Percentiles rank a stretch among this genome's conserved stretches.
Conservation (phyloP, 2,113 vertebrate species). For the Chitala chitala region DNA sequence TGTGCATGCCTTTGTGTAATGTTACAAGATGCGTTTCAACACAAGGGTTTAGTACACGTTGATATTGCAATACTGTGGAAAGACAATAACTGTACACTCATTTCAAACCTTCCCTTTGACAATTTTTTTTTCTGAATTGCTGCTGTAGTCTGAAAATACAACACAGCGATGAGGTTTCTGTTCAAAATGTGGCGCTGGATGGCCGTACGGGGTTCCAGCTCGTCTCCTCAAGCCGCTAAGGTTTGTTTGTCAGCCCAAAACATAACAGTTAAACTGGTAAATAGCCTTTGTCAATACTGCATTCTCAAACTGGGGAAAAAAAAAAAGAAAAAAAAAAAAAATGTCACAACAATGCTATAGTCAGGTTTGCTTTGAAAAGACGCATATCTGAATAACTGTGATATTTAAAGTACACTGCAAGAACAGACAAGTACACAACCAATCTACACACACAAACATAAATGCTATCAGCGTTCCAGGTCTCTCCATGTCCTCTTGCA, state of each 20-base stretch:
- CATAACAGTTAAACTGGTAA: not conserved
- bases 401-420: constrained; percentile 42
- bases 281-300: constrained; percentile 13
- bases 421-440: constrained; percentile 52
- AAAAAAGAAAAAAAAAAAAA: too few species aligned
- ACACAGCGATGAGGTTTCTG: not conserved
- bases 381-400: constrained; percentile 47
- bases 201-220: not conserved
- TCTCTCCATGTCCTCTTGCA: constrained; percentile 1
- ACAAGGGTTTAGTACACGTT: not conserved
- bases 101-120: not conserved
- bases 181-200: not conserved
- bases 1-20: constrained; percentile 32
- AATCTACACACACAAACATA: constrained; percentile 43
- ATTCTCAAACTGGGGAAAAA: constrained; percentile 27
- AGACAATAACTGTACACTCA: constrained; percentile 18
- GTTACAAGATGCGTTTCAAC: constrained; percentile 11
- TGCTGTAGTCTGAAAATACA: not conserved
- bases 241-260: not conserved
- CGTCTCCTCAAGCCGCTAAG: not conserved
- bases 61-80: not conserved
- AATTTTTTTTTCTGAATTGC: too few species aligned
- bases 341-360: constrained; percentile 39
- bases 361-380: constrained; percentile 44
- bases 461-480: constrained; percentile 45